Evolutionary conservation across 2,888 invertebrate genomes (phyloP).

Genomic region (Meliscaeva auricollis): DNA sequence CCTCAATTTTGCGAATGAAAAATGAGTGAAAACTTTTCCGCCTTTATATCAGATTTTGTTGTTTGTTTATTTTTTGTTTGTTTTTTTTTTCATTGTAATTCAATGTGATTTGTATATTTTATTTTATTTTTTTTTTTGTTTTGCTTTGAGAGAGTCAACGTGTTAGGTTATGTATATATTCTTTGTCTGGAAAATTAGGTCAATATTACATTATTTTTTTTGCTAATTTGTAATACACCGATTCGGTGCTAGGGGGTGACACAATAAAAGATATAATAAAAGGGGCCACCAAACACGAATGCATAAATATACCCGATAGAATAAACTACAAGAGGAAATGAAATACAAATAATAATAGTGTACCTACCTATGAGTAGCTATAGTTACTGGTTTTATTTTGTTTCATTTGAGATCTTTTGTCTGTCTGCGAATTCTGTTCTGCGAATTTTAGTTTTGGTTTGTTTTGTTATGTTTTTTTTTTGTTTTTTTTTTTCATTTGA

Average conservation of each 20-base stretch:
- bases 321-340: conserved; percentile 17
- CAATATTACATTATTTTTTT: conserved; percentile 49
- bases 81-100: conserved; percentile 39
- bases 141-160: background rate
- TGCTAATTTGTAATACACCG: background rate
- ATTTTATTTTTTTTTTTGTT: background rate
- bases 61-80: background rate
- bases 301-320: background rate
- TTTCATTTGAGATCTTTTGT: no score
- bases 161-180: conserved; percentile 23
- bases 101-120: conserved; percentile 30
- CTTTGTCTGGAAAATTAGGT: conserved; percentile 62
- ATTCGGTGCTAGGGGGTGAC: conserved; percentile 1
- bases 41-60: conserved; percentile 18
- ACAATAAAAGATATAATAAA: conserved; percentile 10
- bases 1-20: conserved; percentile 51
- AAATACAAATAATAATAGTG: conserved; percentile 13
- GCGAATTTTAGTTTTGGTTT: no score
- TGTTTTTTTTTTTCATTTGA: no score
- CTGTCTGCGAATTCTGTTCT: no score
- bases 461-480: no score
- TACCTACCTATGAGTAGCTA: background rate
- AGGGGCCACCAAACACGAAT: conserved; percentile 14
- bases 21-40: conserved; percentile 60
- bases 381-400: conserved; percentile 25